These are phyloP conservation scores for Hyppa rectilinea DNA, from an alignment of 2,888 invertebrate species.

Conservation along the genomic window DNA sequence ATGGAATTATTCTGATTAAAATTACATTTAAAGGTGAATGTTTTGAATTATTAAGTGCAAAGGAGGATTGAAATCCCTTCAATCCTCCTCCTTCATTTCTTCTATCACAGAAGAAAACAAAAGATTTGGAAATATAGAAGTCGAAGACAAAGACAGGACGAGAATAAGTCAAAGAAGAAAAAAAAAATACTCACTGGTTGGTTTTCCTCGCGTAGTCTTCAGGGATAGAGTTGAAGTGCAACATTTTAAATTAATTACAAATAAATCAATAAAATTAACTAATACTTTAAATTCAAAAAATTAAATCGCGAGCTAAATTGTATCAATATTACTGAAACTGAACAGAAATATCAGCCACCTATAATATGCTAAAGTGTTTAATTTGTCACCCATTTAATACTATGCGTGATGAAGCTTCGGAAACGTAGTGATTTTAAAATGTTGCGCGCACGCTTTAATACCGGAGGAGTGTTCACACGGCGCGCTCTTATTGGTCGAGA, in stretches of 20 bases:
- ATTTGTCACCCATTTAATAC: constrained; percentile 89
- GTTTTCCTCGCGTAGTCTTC: constrained; percentile 85
- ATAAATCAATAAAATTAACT: constrained; percentile 58
- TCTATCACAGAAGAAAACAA: too few relatives aligned
- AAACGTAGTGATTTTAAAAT: constrained; percentile 59
- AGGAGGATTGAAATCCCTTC: too few relatives aligned
- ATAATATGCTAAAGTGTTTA: constrained; percentile 85
- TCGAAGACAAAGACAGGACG: not conserved
- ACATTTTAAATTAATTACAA: constrained; percentile 77
- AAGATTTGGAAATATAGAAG: not conserved
- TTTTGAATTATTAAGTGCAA: too few relatives aligned
- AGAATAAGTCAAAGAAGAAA: not conserved
- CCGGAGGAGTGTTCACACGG: constrained; percentile 78
- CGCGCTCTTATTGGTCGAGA: constrained; percentile 82
- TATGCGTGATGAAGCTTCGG: constrained; percentile 61
- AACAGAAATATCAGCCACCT: constrained; percentile 90
- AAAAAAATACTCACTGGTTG: constrained; percentile 80
- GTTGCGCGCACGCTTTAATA: constrained; percentile 81
- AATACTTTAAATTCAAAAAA: constrained; percentile 60
- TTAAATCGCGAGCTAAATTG: constrained; percentile 73
- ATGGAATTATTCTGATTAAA: not conserved
- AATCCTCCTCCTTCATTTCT: too few relatives aligned
- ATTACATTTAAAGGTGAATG: too few relatives aligned
- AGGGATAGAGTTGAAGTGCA: constrained; percentile 84
- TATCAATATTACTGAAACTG: constrained; percentile 89